phyloP scores from a whole-genome alignment of 2,797 vertebrate species.

The Lutjanus campechanus region DNA sequence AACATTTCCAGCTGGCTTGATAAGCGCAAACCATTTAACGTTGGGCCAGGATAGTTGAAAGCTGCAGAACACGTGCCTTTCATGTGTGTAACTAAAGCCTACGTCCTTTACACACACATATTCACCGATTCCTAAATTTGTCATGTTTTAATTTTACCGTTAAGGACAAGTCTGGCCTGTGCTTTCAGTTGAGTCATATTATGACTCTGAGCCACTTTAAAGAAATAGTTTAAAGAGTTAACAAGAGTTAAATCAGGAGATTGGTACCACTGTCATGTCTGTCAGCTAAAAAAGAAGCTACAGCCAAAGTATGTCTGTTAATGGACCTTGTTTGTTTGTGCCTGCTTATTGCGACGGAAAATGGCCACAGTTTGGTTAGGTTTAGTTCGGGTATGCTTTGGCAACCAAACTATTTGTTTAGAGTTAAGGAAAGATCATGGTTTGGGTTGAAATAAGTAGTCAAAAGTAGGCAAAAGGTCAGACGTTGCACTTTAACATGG shows the following conservation, averaged over 20 bases:
- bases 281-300: not conserved
- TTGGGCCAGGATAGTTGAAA: conserved; percentile 37
- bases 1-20: conserved; percentile 31
- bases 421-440: too few species aligned
- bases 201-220: not conserved
- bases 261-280: not conserved
- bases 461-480: too few species aligned
- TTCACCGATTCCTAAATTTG: conserved; percentile 12
- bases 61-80: conserved; percentile 75
- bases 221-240: not conserved
- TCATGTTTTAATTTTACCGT: not conserved
- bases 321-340: too few species aligned
- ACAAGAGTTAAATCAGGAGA: not conserved
- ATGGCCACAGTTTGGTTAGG: too few species aligned
- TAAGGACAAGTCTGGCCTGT: conserved; percentile 13
- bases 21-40: conserved; percentile 31
- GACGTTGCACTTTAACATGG: too few species aligned
- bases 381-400: too few species aligned
- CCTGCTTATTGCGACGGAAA: too few species aligned
- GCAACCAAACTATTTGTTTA: too few species aligned
- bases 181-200: not conserved
- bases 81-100: conserved; percentile 48
- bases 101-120: conserved; percentile 5
- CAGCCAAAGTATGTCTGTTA: not conserved
- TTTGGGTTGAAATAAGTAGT: too few species aligned